Percentiles rank a stretch among this genome's conserved stretches.
Evolutionary conservation across 2,888 invertebrate species (phyloP).

Genomic region (Platypus cylindrus): DNA sequence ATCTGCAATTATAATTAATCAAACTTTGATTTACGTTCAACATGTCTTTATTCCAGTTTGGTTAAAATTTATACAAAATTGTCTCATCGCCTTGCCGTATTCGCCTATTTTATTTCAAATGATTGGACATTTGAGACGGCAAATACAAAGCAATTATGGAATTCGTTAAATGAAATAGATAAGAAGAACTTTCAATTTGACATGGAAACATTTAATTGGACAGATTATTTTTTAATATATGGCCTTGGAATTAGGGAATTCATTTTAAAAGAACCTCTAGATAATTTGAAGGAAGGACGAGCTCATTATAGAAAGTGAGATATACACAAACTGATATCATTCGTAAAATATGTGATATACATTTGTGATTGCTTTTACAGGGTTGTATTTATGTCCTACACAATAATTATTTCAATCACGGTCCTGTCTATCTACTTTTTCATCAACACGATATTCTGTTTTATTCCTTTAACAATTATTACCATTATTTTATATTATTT

Average conservation of each 20-base stretch:
- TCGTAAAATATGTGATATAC: not conserved
- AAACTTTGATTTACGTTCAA: not conserved
- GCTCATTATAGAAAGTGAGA: constrained; percentile 4
- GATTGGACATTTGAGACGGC: constrained; percentile 7
- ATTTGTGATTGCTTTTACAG: constrained; percentile 1
- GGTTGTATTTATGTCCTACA: not conserved
- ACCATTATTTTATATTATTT: too few relatives aligned
- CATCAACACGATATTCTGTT: constrained; percentile 1
- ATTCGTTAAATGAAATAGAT: constrained; percentile 7
- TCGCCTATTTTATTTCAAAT: constrained; percentile 9
- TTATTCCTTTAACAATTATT: constrained; percentile 1
- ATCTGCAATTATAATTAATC: constrained; percentile 2
- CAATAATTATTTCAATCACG: not conserved
- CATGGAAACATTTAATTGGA: constrained; percentile 9
- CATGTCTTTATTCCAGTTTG: constrained; percentile 7
- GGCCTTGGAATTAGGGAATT: constrained; percentile 7
- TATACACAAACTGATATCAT: constrained; percentile 18
- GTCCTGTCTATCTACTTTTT: not conserved
- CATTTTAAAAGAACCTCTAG: constrained; percentile 5
- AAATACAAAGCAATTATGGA: constrained; percentile 8
- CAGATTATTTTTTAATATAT: constrained; percentile 9
- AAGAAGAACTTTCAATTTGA: constrained; percentile 12
- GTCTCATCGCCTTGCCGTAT: constrained; percentile 1
- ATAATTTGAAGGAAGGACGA: constrained; percentile 9
- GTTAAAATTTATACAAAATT: constrained; percentile 9